Percentiles rank a stretch among this genome's conserved stretches.
Conservation (phyloP, 2,888 invertebrate species). For the Drosophila pseudotalamancana region DNA sequence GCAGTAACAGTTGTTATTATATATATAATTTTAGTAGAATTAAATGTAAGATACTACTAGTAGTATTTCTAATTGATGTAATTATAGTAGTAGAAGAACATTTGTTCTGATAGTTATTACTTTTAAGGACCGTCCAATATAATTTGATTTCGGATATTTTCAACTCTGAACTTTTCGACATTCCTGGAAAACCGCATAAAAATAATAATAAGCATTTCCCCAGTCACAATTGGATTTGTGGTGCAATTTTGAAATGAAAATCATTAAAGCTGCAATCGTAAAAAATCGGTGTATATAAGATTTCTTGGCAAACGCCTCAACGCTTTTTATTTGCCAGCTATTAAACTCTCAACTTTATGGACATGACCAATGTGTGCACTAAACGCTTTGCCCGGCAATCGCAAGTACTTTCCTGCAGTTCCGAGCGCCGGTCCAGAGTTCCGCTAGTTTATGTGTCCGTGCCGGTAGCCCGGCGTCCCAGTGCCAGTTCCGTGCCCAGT, state of each 20-base stretch:
- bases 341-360: constrained; percentile 63
- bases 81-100: background rate
- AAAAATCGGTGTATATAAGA: constrained; percentile 2
- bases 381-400: constrained; percentile 59
- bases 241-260: constrained; percentile 14
- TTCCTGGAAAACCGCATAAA: background rate
- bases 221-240: background rate
- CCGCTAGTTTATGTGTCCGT: constrained; percentile 47
- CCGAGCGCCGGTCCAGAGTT: constrained; percentile 38
- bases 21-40: background rate
- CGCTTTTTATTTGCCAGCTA: constrained; percentile 49
- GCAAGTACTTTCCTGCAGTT: constrained; percentile 49
- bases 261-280: constrained; percentile 16
- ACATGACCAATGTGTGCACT: constrained; percentile 55
- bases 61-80: background rate
- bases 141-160: background rate
- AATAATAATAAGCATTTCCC: background rate
- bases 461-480: constrained; percentile 28
- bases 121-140: background rate
- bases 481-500: background rate
- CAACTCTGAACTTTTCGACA: no score
- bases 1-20: background rate
- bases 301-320: constrained; percentile 33
- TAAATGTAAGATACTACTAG: background rate
- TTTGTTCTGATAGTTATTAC: no score